These are phyloP conservation scores for Paracanthobrama guichenoti DNA, from an alignment of 2,113 vertebrate species.

Conservation along the genomic window DNA sequence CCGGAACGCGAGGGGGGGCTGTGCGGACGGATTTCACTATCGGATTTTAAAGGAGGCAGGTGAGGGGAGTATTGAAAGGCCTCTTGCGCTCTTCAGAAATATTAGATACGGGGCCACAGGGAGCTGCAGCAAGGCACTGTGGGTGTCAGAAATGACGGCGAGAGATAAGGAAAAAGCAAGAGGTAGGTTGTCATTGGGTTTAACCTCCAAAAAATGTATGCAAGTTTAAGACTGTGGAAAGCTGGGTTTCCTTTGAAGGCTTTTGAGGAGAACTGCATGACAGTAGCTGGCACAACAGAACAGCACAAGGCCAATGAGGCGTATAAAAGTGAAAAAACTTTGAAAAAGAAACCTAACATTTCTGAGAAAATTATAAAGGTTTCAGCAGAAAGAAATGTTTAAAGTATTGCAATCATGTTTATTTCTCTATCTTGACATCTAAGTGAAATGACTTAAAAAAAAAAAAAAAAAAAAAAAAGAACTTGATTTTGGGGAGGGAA, in stretches of 20 bases:
- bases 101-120: slow-evolving; percentile 52
- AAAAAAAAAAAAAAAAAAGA: background rate
- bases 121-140: slow-evolving; percentile 46
- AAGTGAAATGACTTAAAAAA: background rate
- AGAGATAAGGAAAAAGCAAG: slow-evolving; percentile 50
- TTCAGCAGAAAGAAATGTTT: background rate
- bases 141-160: slow-evolving; percentile 51
- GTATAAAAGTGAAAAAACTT: background rate
- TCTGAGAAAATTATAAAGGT: background rate
- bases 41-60: slow-evolving; percentile 51
- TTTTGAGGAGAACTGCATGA: slow-evolving; percentile 4
- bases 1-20: slow-evolving; percentile 41
- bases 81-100: slow-evolving; percentile 53
- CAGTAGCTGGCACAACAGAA: background rate
- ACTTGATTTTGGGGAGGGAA: background rate
- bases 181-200: slow-evolving; percentile 35
- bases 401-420: background rate
- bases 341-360: background rate
- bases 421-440: background rate
- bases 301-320: background rate
- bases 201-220: slow-evolving; percentile 45
- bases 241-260: background rate
- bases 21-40: slow-evolving; percentile 52
- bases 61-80: slow-evolving; percentile 54
- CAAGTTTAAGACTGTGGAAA: slow-evolving; percentile 39